Conservation (phyloP, 2,113 vertebrate species). For the Rhea americana region DNA sequence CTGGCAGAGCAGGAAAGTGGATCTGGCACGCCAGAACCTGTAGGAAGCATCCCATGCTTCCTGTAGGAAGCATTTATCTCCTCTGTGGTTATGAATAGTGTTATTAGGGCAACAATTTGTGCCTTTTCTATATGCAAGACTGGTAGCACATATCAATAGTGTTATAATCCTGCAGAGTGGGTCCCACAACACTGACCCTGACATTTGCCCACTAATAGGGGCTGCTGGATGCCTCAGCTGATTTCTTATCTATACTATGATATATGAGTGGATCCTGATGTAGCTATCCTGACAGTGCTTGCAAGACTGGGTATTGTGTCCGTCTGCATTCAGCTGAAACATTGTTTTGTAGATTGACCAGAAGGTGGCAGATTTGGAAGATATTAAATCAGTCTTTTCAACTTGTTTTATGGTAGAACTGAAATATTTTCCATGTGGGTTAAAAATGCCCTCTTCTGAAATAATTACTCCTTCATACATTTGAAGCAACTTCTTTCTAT, state of each 20-base stretch:
- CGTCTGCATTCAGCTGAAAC: neutral
- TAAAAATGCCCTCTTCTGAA: neutral
- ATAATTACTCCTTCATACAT: neutral
- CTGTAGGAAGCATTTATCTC: neutral
- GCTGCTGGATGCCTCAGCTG: neutral
- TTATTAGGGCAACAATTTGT: neutral
- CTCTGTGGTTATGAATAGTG: neutral
- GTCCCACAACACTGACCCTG: neutral
- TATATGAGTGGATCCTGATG: neutral
- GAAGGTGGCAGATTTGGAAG: neutral
- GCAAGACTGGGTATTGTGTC: neutral
- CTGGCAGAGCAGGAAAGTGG: neutral
- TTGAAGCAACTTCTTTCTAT: neutral
- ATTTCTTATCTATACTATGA: neutral
- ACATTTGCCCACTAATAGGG: neutral
- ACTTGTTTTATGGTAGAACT: neutral
- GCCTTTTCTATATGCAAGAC: neutral
- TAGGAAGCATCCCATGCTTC: neutral
- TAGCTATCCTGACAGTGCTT: neutral
- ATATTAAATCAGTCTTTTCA: neutral
- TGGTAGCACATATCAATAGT: neutral
- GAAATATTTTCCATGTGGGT: neutral
- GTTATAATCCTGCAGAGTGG: neutral
- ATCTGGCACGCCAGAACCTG: neutral
- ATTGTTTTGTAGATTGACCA: neutral